Evolutionary conservation across 2,888 invertebrate genomes (phyloP).

Genomic region (Euplexia lucipara): DNA sequence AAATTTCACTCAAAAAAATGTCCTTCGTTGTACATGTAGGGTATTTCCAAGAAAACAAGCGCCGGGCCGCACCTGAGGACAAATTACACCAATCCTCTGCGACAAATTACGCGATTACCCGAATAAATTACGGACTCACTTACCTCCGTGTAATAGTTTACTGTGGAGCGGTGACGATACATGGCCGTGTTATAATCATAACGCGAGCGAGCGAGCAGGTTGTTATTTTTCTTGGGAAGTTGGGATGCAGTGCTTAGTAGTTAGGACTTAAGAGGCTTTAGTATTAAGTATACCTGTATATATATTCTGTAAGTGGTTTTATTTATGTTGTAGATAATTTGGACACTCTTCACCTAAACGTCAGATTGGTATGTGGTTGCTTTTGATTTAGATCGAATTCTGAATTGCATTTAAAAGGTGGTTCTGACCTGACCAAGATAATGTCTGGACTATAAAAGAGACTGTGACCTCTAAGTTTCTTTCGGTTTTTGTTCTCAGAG

Average conservation of each 20-base stretch:
- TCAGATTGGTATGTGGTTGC: not conserved
- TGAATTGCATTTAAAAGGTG: not conserved
- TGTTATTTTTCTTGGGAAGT: slow-evolving; percentile 55
- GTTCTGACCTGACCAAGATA: no score
- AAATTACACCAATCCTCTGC: slow-evolving; percentile 79
- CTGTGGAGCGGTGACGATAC: slow-evolving; percentile 66
- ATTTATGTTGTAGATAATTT: not conserved
- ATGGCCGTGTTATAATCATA: slow-evolving; percentile 68
- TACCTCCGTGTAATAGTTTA: slow-evolving; percentile 71
- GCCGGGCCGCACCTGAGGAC: slow-evolving; percentile 75
- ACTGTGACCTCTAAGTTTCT: no score
- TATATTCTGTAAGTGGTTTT: not conserved
- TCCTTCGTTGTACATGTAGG: slow-evolving; percentile 35
- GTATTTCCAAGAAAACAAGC: slow-evolving; percentile 68
- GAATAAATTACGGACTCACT: slow-evolving; percentile 82
- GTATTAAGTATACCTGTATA: slow-evolving; percentile 30
- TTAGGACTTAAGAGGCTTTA: slow-evolving; percentile 34
- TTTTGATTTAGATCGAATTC: not conserved
- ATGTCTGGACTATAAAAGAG: no score
- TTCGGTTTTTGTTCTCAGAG: no score
- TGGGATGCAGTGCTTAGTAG: slow-evolving; percentile 33
- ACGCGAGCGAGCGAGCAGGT: slow-evolving; percentile 20
- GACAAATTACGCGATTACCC: slow-evolving; percentile 85
- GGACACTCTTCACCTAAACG: not conserved
- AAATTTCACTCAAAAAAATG: slow-evolving; percentile 49